Percentiles rank a stretch among this genome's conserved stretches.
Evolutionary conservation across 2,797 vertebrate genomes (phyloP).

Genomic region (Anguilla pacifica): DNA sequence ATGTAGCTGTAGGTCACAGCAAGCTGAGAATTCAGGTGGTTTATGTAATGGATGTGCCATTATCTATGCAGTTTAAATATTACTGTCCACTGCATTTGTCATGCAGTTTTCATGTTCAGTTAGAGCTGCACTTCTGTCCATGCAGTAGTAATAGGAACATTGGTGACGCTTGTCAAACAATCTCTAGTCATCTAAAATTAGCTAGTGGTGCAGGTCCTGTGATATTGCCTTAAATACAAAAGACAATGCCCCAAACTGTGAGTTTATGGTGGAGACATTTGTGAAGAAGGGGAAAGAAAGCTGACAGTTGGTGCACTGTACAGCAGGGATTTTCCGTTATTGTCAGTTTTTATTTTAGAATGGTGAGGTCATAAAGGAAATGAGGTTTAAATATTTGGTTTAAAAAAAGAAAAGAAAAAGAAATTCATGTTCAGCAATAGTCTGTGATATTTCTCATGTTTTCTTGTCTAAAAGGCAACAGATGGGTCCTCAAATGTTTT

Average conservation of each 20-base stretch:
- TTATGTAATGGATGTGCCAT: not conserved
- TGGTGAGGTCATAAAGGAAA: constrained; percentile 4
- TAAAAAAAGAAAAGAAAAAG: not conserved
- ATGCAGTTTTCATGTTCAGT: not conserved
- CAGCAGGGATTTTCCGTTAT: constrained; percentile 6
- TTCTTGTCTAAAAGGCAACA: not conserved
- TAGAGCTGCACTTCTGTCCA: not conserved
- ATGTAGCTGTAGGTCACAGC: not conserved
- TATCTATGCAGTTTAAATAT: not conserved
- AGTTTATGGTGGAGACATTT: not conserved
- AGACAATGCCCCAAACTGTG: not conserved
- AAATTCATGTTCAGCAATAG: not conserved
- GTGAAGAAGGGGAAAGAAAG: not conserved
- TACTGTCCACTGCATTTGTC: not conserved
- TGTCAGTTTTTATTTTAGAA: constrained; percentile 7
- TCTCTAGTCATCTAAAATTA: not conserved
- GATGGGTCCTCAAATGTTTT: not conserved
- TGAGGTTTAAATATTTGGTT: constrained; percentile 10
- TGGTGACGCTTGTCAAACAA: not conserved
- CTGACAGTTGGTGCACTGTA: not conserved
- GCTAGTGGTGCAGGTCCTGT: not conserved
- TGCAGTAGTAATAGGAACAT: not conserved
- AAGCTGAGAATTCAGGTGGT: not conserved
- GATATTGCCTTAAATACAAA: not conserved
- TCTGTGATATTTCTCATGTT: not conserved